Base-by-base conservation (phyloP, 2,113 vertebrate species). In the Bubalus kerabau region DNA sequence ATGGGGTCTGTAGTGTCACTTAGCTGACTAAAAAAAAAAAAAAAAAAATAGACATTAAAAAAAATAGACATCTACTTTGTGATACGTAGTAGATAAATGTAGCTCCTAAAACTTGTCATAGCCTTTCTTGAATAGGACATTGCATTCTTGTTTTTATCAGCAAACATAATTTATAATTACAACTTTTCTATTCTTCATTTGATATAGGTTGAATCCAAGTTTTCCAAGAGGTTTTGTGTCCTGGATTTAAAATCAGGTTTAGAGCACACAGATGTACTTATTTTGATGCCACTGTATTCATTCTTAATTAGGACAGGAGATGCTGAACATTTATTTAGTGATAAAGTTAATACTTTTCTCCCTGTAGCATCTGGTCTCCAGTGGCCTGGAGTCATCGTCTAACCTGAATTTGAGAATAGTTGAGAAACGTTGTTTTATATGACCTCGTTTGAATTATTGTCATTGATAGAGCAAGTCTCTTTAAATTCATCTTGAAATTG, bases 251-350 rank as follows among this genome's bases (percentile, higher is more conserved):
- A 98, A 97, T 92, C 89, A 95, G 97, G 91, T 97, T 97, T 93
- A 94, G 89, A 96, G 96, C 93, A 91, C 96, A 93, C 30, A 71
- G 91, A 84, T 96, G 46, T 46, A 90, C 82, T 98, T 98, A 97
- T 98, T 97, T 98, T 93, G 97, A 97, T 97, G 96, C 94, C 16
- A 60, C 36, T 84, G 21, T 94, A 28, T 97, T 97, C 96, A 67
- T 93, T 95, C 78, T 96, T 97, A 98, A 98, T 97, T 98, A 97
- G 98, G 97, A 50, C 98, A 98, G 78, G 95, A 74, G 93, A 94
- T 95, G 91, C 96, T 94, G 71, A 97, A 40, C 89, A 87, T 88
- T 97, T 97, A 97, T 94, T 98, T 97, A 93, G 96, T 89, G 96
- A 94, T 97, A 94, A 97, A 84, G 92, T 91, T 98, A 98, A 95